phyloP scores from a whole-genome alignment of 2,888 invertebrate genomes.

The Argyresthia goedartella region DNA sequence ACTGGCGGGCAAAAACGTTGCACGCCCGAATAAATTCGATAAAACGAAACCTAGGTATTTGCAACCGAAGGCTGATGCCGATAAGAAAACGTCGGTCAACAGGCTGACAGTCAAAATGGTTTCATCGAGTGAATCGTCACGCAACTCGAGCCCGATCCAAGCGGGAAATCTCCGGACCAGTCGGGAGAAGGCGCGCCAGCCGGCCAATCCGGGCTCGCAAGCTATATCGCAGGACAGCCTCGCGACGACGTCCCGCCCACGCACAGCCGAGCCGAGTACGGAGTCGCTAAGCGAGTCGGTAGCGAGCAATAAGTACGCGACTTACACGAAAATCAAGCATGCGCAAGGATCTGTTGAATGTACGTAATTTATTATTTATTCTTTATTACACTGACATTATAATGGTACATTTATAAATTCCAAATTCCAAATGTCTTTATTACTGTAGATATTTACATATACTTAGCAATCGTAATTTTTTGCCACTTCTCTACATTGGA shows the following conservation, averaged over 20 bases:
- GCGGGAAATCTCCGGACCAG: conserved; percentile 37
- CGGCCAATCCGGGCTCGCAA: conserved; percentile 21
- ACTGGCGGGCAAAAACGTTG: conserved; percentile 15
- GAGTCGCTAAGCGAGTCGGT: conserved; percentile 57
- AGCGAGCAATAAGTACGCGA: conserved; percentile 45
- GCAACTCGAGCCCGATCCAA: conserved; percentile 77
- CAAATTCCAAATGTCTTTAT: too few species aligned
- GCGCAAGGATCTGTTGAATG: conserved; percentile 34
- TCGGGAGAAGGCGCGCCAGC: conserved; percentile 33
- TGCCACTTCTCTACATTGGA: too few species aligned
- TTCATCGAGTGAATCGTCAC: conserved; percentile 76
- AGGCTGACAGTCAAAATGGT: conserved; percentile 57
- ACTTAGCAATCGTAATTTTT: too few species aligned
- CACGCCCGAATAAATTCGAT: conserved; percentile 29
- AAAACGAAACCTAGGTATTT: conserved; percentile 73
- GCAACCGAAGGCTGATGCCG: conserved; percentile 51
- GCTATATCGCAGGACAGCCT: conserved; percentile 55
- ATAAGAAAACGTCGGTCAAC: conserved; percentile 28
- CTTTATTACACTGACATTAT: not conserved
- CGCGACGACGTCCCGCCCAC: conserved; percentile 40
- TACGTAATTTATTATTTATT: conserved; percentile 34
- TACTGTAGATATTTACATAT: too few species aligned
- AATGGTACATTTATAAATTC: too few species aligned
- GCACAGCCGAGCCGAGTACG: conserved; percentile 57
- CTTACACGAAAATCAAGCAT: conserved; percentile 45